Evolutionary conservation across 2,113 vertebrate genomes (phyloP).

Genomic region (Protobothrops mucrosquamatus): DNA sequence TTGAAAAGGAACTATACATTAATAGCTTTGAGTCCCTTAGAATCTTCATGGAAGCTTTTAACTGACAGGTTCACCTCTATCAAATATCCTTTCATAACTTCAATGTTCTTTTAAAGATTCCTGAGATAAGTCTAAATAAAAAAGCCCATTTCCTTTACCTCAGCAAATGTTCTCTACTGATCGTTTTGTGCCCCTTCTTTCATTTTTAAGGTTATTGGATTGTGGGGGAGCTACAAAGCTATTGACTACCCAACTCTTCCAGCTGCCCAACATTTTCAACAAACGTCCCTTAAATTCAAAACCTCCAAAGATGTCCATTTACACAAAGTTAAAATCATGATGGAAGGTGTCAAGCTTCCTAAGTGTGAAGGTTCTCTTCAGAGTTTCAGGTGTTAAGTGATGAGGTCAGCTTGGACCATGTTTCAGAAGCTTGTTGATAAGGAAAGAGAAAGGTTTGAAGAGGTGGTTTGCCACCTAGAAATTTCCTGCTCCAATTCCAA

Average conservation of each 20-base stretch:
- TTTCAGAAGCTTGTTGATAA: not conserved
- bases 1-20: not conserved
- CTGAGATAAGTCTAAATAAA: not conserved
- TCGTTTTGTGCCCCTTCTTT: not conserved
- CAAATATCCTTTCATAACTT: not conserved
- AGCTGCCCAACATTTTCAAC: not conserved
- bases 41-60: not conserved
- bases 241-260: not conserved
- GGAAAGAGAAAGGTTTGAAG: not conserved
- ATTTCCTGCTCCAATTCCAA: not conserved
- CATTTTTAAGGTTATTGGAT: not conserved
- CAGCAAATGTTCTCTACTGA: not conserved
- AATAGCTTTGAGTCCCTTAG: not conserved
- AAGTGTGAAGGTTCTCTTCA: not conserved
- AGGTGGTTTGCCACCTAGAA: not conserved
- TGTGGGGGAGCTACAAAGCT: not conserved
- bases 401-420: not conserved
- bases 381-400: not conserved
- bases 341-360: not conserved
- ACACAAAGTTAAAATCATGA: not conserved
- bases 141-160: not conserved
- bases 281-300: not conserved
- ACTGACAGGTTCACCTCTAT: not conserved
- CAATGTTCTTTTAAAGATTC: not conserved
- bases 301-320: not conserved